These are phyloP conservation scores for Mirounga angustirostris DNA, from an alignment of 2,113 vertebrate genomes.

Conservation along the genomic window DNA sequence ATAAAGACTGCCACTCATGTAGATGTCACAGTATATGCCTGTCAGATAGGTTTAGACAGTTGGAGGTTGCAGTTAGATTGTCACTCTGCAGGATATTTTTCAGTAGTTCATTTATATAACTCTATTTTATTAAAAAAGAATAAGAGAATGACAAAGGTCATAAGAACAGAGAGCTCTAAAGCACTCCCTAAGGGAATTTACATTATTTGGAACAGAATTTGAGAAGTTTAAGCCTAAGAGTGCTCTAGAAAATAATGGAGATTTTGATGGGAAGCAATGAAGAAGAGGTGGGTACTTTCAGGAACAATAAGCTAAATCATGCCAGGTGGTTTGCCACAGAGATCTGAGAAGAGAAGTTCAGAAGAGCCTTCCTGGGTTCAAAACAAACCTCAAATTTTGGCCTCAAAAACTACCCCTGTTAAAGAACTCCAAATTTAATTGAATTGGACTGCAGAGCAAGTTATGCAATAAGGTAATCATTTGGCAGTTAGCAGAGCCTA, in stretches of 20 bases:
- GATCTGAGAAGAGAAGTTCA: neutral
- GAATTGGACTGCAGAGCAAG: neutral
- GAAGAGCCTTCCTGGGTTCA: neutral
- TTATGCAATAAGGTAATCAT: too few relatives aligned
- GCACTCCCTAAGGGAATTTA: neutral
- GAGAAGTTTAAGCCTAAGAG: neutral
- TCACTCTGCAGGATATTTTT: slow-evolving; percentile 79
- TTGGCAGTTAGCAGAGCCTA: neutral
- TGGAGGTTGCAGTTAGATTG: slow-evolving; percentile 82
- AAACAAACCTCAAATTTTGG: neutral
- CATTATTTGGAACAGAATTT: neutral
- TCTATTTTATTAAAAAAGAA: slow-evolving; percentile 1
- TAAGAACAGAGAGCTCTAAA: neutral
- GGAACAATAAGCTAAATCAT: neutral
- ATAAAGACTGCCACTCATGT: slow-evolving; percentile 81
- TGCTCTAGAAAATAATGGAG: neutral
- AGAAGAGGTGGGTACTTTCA: neutral
- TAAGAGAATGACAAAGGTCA: neutral
- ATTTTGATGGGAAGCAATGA: neutral
- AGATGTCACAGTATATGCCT: slow-evolving; percentile 81
- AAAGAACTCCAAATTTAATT: neutral
- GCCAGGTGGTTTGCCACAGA: neutral
- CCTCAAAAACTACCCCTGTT: neutral
- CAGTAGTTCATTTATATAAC: slow-evolving; percentile 83
- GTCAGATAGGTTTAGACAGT: slow-evolving; percentile 77